phyloP scores from a whole-genome alignment of 2,113 vertebrate species.

The Rattus rattus region DNA sequence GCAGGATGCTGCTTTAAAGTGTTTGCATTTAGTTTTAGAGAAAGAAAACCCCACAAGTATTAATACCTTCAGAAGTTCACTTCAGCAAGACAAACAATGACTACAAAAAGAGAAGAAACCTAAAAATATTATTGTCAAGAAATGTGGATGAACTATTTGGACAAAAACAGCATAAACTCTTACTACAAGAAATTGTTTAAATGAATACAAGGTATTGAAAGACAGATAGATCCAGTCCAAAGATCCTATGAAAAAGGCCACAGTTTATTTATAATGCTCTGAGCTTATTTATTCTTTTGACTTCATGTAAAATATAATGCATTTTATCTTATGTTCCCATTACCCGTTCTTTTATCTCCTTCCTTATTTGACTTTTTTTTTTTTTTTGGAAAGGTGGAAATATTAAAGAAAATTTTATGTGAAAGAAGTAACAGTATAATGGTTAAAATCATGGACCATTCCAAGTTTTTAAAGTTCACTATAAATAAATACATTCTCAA shows the following conservation, averaged over 20 bases:
- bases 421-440: neutral
- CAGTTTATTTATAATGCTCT: neutral
- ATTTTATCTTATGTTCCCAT: too few relatives aligned
- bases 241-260: neutral
- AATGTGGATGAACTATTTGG: neutral
- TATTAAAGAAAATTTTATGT: neutral
- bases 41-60: neutral
- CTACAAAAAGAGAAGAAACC: slow-evolving; percentile 17
- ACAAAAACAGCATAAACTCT: neutral
- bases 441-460: neutral
- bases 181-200: neutral
- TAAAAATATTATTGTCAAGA: slow-evolving; percentile 5
- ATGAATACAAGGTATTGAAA: neutral
- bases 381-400: neutral
- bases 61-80: neutral
- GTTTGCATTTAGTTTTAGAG: neutral
- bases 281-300: neutral
- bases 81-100: neutral
- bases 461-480: neutral
- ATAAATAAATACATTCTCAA: neutral
- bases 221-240: neutral
- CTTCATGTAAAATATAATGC: neutral
- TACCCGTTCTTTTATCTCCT: neutral
- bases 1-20: slow-evolving; percentile 13
- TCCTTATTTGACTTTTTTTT: neutral